These are phyloP conservation scores for Solea solea DNA, from an alignment of 2,113 vertebrate genomes.

Conservation along the genomic window DNA sequence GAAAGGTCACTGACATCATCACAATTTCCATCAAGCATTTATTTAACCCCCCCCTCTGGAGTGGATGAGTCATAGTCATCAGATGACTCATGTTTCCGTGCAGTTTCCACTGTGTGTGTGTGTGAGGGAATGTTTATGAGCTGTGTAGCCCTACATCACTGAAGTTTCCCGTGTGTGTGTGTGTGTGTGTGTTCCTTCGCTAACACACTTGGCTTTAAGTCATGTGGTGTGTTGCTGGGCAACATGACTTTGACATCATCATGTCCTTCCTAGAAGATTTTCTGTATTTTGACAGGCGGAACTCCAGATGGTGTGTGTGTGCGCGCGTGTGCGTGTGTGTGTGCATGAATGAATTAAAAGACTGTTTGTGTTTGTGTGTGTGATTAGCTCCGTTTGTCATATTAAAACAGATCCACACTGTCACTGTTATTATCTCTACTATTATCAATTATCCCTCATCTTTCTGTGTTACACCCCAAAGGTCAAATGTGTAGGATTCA, in stretches of 20 bases:
- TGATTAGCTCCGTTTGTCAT: slow-evolving; percentile 17
- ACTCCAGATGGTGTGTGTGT: slow-evolving; percentile 15
- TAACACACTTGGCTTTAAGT: slow-evolving; percentile 78
- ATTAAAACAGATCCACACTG: slow-evolving; percentile 7
- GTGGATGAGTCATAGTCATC: slow-evolving; percentile 60
- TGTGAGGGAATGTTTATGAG: neutral
- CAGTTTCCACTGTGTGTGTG: neutral
- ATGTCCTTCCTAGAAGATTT: slow-evolving; percentile 79
- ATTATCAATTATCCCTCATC: slow-evolving; percentile 4
- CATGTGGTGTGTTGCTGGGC: slow-evolving; percentile 85
- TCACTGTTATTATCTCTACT: slow-evolving; percentile 21
- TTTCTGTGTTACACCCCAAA: neutral
- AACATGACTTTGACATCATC: slow-evolving; percentile 88
- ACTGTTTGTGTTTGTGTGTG: neutral
- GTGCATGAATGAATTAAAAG: slow-evolving; percentile 31
- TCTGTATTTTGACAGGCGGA: slow-evolving; percentile 80
- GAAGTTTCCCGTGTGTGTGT: neutral
- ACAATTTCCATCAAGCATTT: slow-evolving; percentile 43
- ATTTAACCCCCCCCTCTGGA: slow-evolving; percentile 31
- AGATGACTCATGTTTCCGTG: slow-evolving; percentile 57
- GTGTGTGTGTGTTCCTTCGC: neutral
- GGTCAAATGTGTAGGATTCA: neutral
- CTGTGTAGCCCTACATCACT: neutral
- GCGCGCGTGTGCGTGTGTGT: slow-evolving; percentile 5
- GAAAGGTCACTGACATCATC: slow-evolving; percentile 40